Evolutionary conservation across 2,797 vertebrate species (phyloP), one percentile per base, ranked within the genome.

Genomic region (Hydrolagus colliei): DNA sequence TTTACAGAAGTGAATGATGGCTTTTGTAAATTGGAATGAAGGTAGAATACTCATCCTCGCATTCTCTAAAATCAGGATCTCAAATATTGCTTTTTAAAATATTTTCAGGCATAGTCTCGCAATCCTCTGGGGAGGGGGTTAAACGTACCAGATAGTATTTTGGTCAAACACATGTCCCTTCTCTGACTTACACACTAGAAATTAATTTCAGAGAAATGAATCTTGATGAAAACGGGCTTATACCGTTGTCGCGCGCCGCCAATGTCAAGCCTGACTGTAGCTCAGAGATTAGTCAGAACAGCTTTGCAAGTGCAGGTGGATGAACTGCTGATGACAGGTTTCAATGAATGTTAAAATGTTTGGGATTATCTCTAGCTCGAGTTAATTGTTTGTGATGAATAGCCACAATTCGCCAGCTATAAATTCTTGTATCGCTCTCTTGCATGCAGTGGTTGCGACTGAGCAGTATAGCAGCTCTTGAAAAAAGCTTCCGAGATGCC

Each of bases 321-420:
- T 82, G 62, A 67, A 82, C 12, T 32, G 62, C 14, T 67, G 27
- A 13, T 82, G 63, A 82, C 79, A 82, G 27, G 32, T 68, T 35
- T 35, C 13, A 82, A 82, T 82, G 63, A 14, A 82, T 82, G 62
- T 32, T 35, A 82, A 82, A 82, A 82, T 82, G 27, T 68, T 35
- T 68, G 9, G 79, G 27, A 41, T 82, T 68, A 82, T 82, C 63
- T 68, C 27, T 82, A 14, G 62, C 62, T 65, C 35, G 68, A 82
- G 20, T 82, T 82, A 82, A 82, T 82, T 82, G 63, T 65, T 82
- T 82, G 63, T 65, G 62, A 68, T 67, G 63, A 68, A 82, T 82
- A 10, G 27, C 63, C 79, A 82, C 13, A 20, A 67, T 68, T 82
- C 62, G 35, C 35, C 63, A 82, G 27, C 27, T 35, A 41, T 68